Evolutionary conservation across 2,888 invertebrate genomes (phyloP).

Genomic region (Scaptomyza tumidula): DNA sequence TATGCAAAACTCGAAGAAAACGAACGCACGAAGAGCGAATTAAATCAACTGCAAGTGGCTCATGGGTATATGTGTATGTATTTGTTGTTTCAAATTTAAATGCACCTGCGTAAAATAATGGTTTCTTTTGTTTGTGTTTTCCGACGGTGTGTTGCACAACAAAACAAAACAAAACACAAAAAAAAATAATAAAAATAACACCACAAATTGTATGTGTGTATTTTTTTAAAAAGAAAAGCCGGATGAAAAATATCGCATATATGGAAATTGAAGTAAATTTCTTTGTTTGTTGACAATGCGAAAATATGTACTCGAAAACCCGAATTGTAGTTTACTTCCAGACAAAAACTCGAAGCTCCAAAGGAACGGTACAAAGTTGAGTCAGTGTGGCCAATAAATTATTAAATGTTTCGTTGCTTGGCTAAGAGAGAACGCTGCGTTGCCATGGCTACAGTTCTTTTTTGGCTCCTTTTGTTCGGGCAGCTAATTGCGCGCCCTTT

Average conservation of each 20-base stretch:
- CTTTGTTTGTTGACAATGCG: constrained; percentile 37
- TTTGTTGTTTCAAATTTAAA: constrained; percentile 78
- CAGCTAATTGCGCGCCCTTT: constrained; percentile 68
- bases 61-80: constrained; percentile 36
- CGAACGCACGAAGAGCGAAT: constrained; percentile 66
- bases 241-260: constrained; percentile 54
- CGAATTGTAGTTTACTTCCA: constrained; percentile 34
- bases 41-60: constrained; percentile 70
- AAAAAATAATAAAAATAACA: background rate
- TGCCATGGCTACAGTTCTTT: constrained; percentile 21
- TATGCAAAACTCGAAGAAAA: constrained; percentile 78
- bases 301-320: constrained; percentile 10
- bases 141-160: constrained; percentile 20
- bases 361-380: constrained; percentile 17
- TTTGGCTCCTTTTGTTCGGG: constrained; percentile 37
- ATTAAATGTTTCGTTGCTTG: constrained; percentile 30
- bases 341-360: constrained; percentile 2
- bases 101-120: constrained; percentile 77
- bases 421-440: background rate
- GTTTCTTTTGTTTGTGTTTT: constrained; percentile 76
- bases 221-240: constrained; percentile 23
- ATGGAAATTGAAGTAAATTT: constrained; percentile 52
- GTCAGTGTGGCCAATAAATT: constrained; percentile 42
- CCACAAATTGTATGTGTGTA: constrained; percentile 15
- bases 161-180: constrained; percentile 35